Base-by-base conservation (phyloP, 2,888 invertebrate species). In the Heteromurus nitidus region DNA sequence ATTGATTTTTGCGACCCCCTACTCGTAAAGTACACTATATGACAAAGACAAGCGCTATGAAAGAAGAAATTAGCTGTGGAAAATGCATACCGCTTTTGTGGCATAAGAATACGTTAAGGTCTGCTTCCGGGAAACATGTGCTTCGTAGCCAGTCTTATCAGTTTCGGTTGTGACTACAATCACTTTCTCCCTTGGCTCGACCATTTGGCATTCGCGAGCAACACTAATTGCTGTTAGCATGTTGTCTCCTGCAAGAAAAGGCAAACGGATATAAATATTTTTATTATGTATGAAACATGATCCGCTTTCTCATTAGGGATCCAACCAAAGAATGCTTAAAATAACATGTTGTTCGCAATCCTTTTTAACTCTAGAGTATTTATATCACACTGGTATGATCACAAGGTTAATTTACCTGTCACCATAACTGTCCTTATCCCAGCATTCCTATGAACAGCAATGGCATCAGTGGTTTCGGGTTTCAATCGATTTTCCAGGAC, bases 401-500 rank as follows among this genome's bases (percentile, higher is more conserved):
- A 13, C 36, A 36, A 9, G 13, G n/a, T n/a, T n/a, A n/a, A n/a
- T n/a, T n/a, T n/a, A 94, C 94, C 98, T 42, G 99, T 99, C 5
- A 99, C 96, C 99, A 99, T 99, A n/a, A 98, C 93, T 2, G 95
- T 94, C 70, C 96, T 92, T 73, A 99, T 95, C 87, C 94, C 92
- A 0, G 99, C 99, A 11, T 94, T 91, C 85, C 93, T 94, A 68
- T 99, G 90, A 64, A 93, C 93, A 9, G 92, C 89, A 70, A 99
- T 95, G 67, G 96, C 94, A 1, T 93, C 93, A 0, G 93, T 92
- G 0, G 97, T 96, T 87, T 96, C 95, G 0, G 94, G 93, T 88
- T 99, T 99, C 73, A 99, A 90, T 0, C 96, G 92, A 90, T 99
- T 99, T 89, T 99, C 99, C 91, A 99, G 92, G 9, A 99, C 93